Conservation (phyloP, 2,888 invertebrate genomes). For the Cremastinae sp. region DNA sequence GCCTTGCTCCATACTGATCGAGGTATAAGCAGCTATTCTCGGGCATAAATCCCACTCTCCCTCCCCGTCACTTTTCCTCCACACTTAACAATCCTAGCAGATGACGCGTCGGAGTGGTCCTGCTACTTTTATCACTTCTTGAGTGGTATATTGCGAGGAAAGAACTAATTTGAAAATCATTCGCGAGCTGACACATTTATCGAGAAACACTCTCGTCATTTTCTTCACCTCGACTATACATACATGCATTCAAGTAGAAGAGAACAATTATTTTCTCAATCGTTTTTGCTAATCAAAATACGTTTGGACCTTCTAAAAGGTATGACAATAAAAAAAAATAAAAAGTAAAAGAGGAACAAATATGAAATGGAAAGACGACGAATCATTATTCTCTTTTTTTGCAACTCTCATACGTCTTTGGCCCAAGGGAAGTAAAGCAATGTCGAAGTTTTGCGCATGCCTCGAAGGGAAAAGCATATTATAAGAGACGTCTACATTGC, state of each 20-base stretch:
- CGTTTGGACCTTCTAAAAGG: too few species aligned
- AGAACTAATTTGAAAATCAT: constrained; percentile 55
- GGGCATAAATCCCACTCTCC: neutral
- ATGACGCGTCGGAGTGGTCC: constrained; percentile 45
- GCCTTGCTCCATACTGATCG: constrained; percentile 47
- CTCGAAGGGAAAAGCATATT: constrained; percentile 60
- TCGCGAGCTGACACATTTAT: constrained; percentile 38
- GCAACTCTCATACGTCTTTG: constrained; percentile 22
- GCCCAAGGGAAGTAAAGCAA: constrained; percentile 33
- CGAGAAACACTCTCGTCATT: constrained; percentile 16
- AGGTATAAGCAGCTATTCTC: constrained; percentile 51
- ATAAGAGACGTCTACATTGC: constrained; percentile 32
- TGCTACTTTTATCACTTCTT: constrained; percentile 38
- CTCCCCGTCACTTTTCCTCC: neutral
- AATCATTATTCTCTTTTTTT: constrained; percentile 21
- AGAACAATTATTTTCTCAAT: too few species aligned
- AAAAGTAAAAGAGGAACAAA: neutral
- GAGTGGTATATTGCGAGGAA: constrained; percentile 22
- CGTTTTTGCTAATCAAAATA: too few species aligned
- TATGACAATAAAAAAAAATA: neutral
- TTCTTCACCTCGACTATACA: too few species aligned
- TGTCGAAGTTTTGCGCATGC: constrained; percentile 44
- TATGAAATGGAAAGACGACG: constrained; percentile 28
- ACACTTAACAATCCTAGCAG: constrained; percentile 36
- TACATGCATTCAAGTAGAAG: too few species aligned